Evolutionary conservation across 1,140 invertebrate genomes (phyloP).

Genomic region (Drosophila mauritiana): DNA sequence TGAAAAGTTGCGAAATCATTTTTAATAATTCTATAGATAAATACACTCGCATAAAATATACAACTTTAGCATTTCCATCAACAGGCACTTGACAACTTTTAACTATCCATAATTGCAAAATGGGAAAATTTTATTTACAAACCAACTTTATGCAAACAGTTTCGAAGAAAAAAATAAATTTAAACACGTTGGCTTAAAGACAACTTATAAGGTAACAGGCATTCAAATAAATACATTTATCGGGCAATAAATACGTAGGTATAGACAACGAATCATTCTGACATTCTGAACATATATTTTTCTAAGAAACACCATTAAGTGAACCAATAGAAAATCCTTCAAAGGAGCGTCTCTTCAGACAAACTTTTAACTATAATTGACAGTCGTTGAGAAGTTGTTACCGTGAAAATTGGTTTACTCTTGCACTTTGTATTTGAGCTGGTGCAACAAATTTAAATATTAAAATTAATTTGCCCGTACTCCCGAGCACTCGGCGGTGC

Average conservation of each 20-base stretch:
- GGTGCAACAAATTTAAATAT: slow-evolving; percentile 62
- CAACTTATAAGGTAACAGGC: not conserved
- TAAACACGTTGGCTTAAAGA: not conserved
- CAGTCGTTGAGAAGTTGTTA: slow-evolving; percentile 10
- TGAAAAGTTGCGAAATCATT: slow-evolving; percentile 69
- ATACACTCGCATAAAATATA: slow-evolving; percentile 17
- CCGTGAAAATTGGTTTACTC: slow-evolving; percentile 48
- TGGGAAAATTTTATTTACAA: slow-evolving; percentile 14
- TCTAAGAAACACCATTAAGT: not conserved
- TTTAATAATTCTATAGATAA: slow-evolving; percentile 47
- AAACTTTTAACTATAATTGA: slow-evolving; percentile 22
- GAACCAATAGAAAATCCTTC: slow-evolving; percentile 23
- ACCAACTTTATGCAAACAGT: slow-evolving; percentile 5
- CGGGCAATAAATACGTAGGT: not conserved
- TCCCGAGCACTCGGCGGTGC: slow-evolving; percentile 2
- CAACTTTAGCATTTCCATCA: slow-evolving; percentile 31
- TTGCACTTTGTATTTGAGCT: slow-evolving; percentile 28
- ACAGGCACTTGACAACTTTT: slow-evolving; percentile 38
- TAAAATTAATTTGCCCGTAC: slow-evolving; percentile 41
- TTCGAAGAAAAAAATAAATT: slow-evolving; percentile 3
- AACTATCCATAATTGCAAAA: slow-evolving; percentile 10
- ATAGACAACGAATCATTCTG: too few relatives aligned
- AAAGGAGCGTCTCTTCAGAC: slow-evolving; percentile 4
- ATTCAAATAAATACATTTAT: not conserved
- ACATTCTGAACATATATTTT: not conserved